These are phyloP conservation scores for Fregetta grallaria DNA, from an alignment of 2,113 vertebrate genomes.

Conservation along the genomic window DNA sequence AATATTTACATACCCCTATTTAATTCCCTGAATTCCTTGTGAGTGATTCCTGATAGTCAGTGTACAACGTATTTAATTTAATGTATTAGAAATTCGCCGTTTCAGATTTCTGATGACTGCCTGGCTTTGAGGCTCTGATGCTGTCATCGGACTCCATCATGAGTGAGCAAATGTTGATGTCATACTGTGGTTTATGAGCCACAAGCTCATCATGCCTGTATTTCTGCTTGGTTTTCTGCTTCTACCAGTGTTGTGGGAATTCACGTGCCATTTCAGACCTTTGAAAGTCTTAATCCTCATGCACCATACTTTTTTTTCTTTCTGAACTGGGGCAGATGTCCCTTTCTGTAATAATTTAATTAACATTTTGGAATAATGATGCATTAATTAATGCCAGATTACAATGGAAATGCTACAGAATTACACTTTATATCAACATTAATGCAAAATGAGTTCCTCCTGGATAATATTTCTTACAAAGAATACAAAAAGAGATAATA, in stretches of 20 bases:
- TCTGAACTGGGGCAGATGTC: constrained; percentile 72
- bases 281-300: constrained; percentile 66
- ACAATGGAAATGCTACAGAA: constrained; percentile 76
- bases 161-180: not conserved
- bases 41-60: constrained; percentile 26
- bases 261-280: constrained; percentile 11
- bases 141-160: constrained; percentile 15
- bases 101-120: constrained; percentile 29
- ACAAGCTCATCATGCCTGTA: not conserved
- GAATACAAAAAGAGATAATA: constrained; percentile 81
- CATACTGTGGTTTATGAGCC: not conserved
- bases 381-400: constrained; percentile 83
- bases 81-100: not conserved
- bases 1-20: not conserved
- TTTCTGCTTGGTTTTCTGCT: not conserved
- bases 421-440: constrained; percentile 80
- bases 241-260: not conserved
- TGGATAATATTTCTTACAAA: constrained; percentile 81
- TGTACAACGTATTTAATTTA: not conserved
- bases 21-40: constrained; percentile 45
- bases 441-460: constrained; percentile 80
- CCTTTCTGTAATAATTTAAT: constrained; percentile 80
- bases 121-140: constrained; percentile 1
- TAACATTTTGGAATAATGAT: constrained; percentile 79
- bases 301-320: constrained; percentile 45